Percentiles rank a stretch among this genome's conserved stretches.
These are phyloP conservation scores for Hydropsyche tenuis DNA, from an alignment of 1,140 invertebrate species.

Conservation along the genomic window DNA sequence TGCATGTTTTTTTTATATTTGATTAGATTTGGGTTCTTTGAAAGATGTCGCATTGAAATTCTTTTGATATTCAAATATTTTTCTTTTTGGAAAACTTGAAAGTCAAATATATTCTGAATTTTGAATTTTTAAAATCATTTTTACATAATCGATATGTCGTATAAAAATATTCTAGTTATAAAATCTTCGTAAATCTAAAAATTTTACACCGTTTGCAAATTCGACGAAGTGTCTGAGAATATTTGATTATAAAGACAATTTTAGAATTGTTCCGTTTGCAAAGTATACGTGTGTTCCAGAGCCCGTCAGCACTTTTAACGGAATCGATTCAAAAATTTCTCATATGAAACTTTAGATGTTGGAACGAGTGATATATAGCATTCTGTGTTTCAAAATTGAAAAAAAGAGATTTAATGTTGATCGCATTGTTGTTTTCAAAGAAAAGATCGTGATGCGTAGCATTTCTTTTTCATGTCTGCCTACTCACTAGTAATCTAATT, in stretches of 20 bases:
- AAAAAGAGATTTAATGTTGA: not conserved
- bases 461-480: not conserved
- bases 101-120: too few relatives aligned
- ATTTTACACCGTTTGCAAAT: not conserved
- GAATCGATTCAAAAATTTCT: conserved; percentile 5
- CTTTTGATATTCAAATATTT: too few relatives aligned
- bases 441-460: too few relatives aligned
- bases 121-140: too few relatives aligned
- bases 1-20: too few relatives aligned
- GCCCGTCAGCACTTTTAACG: conserved; percentile 14
- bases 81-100: too few relatives aligned
- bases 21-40: too few relatives aligned
- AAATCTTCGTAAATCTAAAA: not conserved
- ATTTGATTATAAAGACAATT: conserved; percentile 48
- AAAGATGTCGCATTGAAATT: too few relatives aligned
- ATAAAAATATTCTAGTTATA: too few relatives aligned
- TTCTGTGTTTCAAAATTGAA: not conserved
- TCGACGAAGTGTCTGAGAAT: conserved; percentile 17
- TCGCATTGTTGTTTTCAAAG: too few relatives aligned
- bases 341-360: not conserved
- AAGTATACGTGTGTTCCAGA: conserved; percentile 14
- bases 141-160: too few relatives aligned
- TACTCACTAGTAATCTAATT: conserved; percentile 3
- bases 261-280: conserved; percentile 35
- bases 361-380: too few relatives aligned